Evolutionary conservation across 1,140 invertebrate genomes (phyloP).

Genomic region (Drosophila saltans): DNA sequence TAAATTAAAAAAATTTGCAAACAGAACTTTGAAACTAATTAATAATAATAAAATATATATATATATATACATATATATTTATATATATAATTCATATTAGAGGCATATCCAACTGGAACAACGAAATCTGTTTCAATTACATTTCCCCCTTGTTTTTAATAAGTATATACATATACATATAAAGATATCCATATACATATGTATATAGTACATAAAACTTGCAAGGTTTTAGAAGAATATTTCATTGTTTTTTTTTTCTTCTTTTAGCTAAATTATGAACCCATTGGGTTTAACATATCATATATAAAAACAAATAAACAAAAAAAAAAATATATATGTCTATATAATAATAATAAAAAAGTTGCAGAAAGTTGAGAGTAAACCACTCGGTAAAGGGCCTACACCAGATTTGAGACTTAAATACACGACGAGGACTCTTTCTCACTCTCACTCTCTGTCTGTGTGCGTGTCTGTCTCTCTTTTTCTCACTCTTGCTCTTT

Average conservation of each 20-base stretch:
- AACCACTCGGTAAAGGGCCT: conserved; percentile 37
- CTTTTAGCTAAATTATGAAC: conserved; percentile 33
- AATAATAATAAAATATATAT: conserved; percentile 69
- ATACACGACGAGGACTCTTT: conserved; percentile 39
- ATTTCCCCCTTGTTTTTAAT: not conserved
- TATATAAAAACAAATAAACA: conserved; percentile 29
- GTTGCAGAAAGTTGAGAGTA: conserved; percentile 14
- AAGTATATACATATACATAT: too few relatives aligned
- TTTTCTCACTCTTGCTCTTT: not conserved
- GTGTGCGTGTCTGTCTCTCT: not conserved
- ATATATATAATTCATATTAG: conserved; percentile 20
- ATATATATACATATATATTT: conserved; percentile 40
- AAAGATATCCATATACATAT: conserved; percentile 46
- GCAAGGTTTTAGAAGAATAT: conserved; percentile 10
- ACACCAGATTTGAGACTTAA: conserved; percentile 46
- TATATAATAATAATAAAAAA: not conserved
- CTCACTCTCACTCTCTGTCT: not conserved
- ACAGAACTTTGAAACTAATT: conserved; percentile 72
- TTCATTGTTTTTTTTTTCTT: not conserved
- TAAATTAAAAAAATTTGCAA: conserved; percentile 40
- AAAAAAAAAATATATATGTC: conserved; percentile 12
- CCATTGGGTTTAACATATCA: conserved; percentile 54
- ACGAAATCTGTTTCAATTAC: not conserved
- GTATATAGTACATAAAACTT: conserved; percentile 31
- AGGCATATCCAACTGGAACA: not conserved